Base-by-base conservation (phyloP, 1,140 invertebrate genomes). In the Nephila pilipes region DNA sequence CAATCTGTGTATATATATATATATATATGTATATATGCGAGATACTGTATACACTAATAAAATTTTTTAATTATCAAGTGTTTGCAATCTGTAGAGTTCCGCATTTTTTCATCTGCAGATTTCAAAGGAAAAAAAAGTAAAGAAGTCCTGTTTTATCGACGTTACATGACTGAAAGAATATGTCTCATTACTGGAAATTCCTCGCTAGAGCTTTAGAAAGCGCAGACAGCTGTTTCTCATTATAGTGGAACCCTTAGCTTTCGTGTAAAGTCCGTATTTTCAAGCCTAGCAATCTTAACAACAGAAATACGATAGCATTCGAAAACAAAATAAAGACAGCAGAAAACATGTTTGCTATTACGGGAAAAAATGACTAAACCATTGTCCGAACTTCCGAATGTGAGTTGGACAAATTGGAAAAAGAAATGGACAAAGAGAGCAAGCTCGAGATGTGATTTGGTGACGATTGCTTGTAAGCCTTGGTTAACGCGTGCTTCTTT, bases 391-490 rank as follows among this genome's bases (percentile, higher is more conserved):
- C 75, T 83, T 91, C 79, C 57, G 22, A 81, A 91, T 63, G 65
- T 29, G 79, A 91, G 89, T 83, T 91, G 79, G 75, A 91, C 89
- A 91, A 91, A 91, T 91, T 91, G 89, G 89, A 81, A 91, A 91
- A 83, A 91, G 89, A 91, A 91, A 91, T 60, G 79, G 79, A 63
- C n/a, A 25, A 91, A 63, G 55, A 83, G 46, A 80, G 32, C 79
- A 63, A 60, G 75, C 65, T 89, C 55, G 32, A 65, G 55, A 83
- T 91, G 89, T 83, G 89, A 91, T 83, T 91, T 83, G 79, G 80
- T 91, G 89, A 91, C 89, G 89, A 91, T 91, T 91, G 89, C 54
- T 83, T 91, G 89, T 91, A 91, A 91, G 89, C 89, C 80, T 54
- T 54, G 58, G 79, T 65, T 91, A 83, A 83, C 89, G 22, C 89